Base-by-base conservation (phyloP, 2,888 invertebrate genomes). In the Drosophila neutralis region DNA sequence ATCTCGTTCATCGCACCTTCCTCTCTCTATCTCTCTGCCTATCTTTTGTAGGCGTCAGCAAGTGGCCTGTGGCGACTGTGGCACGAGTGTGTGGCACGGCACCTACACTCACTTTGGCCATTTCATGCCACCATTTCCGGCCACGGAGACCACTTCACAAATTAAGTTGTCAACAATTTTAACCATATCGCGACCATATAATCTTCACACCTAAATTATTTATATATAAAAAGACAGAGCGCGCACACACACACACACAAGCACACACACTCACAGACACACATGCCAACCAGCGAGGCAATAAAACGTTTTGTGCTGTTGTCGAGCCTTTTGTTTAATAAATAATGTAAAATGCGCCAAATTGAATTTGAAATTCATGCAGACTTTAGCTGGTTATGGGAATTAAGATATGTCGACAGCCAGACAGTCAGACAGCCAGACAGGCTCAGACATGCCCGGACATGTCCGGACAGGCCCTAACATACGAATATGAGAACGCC, bases 141-240 rank as follows among this genome's bases (percentile, higher is more conserved):
- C 78, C 89, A 69, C 64, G 66, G 81, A 71, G 73, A 76, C 83
- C 86, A 78, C 83, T 90, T 77, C 70, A 78, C 90, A 88, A 88
- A 88, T 88, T 88, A 88, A 90, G 89, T 90, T 88, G 87, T 90
- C 90, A 88, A 87, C 87, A 90, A 89, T 87, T 87, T 82, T 77
- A 78, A 84, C 75, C 87, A 77, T 88, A 88, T 88, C 87, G 90
- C 84, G 75, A 75, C 84, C 73, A 80, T 82, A 82, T 82, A 90
- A 88, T 90, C 87, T 88, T 90, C 87, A 82, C 87, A 83, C 87
- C 89, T 88, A 84, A 88, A 88, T 88, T 87, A 88, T 90, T 84
- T 89, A 89, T 79, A 83, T 76, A 29, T 29, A 38, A 80, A 87
- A 89, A 75, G 69, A 68, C 61, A 61, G 64, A 62, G 60, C 54